Conservation (phyloP, 2,888 invertebrate genomes). For the Dryococelus australis region DNA sequence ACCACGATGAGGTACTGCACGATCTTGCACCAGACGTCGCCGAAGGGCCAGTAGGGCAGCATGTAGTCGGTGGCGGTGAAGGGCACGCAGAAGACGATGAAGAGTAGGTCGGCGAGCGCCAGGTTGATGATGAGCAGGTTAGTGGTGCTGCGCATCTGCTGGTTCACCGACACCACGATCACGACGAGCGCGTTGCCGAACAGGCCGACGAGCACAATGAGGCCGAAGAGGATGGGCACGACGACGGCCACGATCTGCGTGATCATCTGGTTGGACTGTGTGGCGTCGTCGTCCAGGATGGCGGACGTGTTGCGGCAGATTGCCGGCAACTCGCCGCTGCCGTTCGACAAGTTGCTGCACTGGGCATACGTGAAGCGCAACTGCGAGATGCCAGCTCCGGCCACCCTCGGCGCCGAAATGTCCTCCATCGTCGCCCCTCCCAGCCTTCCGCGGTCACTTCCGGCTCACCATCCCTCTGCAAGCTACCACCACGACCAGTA, state of each 20-base stretch:
- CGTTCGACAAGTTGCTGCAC: slow-evolving; percentile 16
- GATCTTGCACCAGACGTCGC: slow-evolving; percentile 87
- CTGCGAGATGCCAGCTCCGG: neutral
- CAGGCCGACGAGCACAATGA: slow-evolving; percentile 86
- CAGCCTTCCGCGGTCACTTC: neutral
- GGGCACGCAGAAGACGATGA: slow-evolving; percentile 93
- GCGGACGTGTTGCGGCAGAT: slow-evolving; percentile 21
- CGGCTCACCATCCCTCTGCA: neutral
- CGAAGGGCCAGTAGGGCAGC: slow-evolving; percentile 89
- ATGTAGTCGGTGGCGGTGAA: slow-evolving; percentile 93
- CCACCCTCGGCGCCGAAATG: neutral
- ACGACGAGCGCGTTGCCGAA: slow-evolving; percentile 90
- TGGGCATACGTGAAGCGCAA: slow-evolving; percentile 3
- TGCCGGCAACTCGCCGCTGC: neutral
- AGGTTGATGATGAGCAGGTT: slow-evolving; percentile 91
- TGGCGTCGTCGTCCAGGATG: neutral
- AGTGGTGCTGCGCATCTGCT: slow-evolving; percentile 92
- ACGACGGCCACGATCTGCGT: slow-evolving; percentile 73
- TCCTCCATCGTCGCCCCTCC: neutral
- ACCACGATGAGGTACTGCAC: slow-evolving; percentile 92
- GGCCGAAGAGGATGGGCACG: slow-evolving; percentile 83
- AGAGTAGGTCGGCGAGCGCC: slow-evolving; percentile 88
- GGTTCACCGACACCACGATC: slow-evolving; percentile 85
- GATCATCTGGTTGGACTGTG: slow-evolving; percentile 52
- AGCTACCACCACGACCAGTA: no score